Evolutionary conservation across 1,140 invertebrate genomes (phyloP), one percentile per base, ranked within the genome.

Genomic region (Eueides isabella): DNA sequence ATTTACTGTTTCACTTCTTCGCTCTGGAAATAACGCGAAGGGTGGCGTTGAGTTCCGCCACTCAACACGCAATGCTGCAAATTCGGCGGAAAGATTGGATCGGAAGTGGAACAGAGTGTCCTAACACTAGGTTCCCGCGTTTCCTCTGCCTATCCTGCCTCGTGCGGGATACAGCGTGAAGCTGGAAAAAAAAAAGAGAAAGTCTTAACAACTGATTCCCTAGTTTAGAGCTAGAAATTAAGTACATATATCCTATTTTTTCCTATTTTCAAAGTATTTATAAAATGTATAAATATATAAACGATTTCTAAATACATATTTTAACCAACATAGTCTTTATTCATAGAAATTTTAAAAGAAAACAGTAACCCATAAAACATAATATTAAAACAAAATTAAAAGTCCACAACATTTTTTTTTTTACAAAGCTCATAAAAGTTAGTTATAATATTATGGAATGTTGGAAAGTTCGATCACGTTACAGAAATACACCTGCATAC

Each of bases 401-500:
- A 11, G 7, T 31, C 35, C 35, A 30, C 1, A 26, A 4, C 11
- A 0, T 23, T 12, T 65, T 35, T n/a, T 41, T 12, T 35, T n/a
- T 41, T 12, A 66, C 14, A 66, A 41, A 23, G 1, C 12, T 35
- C 7, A 44, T 29, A 29, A 48, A 31, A 67, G 41, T 48, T 28
- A 12, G 29, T 55, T 55, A 12, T 38, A 31, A 23, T 19, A 30
- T 23, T 31, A 33, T 31, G 5, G n/a, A 55, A 30, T 30, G 29
- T 31, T 55, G 12, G 16, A 44, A 67, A 67, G 23, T 67, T 48
- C 35, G 35, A 44, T 28, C 14, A 11, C 14, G 23, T 55, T 55
- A 67, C 11, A 67, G 31, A 71, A 65, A 63, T 64, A 41, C 35
- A 74, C 73, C 73, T 74, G 73, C 73, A 74, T 70, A 69, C 64